A percentile compares a stretch with the other conserved stretches of the same genome.
These are phyloP conservation scores for Tetragnatha versicolor DNA, from an alignment of 1,140 invertebrate species.

Conservation along the genomic window DNA sequence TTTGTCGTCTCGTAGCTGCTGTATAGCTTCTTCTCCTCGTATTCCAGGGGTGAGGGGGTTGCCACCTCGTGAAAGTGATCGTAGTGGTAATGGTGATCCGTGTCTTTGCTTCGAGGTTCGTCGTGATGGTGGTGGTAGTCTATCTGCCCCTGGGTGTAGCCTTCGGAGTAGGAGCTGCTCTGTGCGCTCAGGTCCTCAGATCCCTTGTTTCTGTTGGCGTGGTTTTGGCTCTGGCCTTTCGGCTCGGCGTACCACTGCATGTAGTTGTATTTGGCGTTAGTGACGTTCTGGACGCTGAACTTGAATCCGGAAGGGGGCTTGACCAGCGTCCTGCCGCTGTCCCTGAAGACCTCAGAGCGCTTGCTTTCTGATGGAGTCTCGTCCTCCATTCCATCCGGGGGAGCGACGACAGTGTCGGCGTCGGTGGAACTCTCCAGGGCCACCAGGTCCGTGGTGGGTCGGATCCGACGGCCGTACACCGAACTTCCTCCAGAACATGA, in stretches of 20 bases:
- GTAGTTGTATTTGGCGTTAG: slow-evolving; percentile 5
- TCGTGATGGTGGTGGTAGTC: neutral
- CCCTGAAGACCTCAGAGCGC: neutral
- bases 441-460: neutral
- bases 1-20: neutral
- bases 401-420: neutral
- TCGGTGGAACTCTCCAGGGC: neutral
- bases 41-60: too few species aligned
- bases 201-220: neutral
- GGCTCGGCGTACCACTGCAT: slow-evolving; percentile 23
- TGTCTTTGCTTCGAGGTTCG: neutral
- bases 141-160: neutral
- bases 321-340: neutral
- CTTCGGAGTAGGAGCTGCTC: slow-evolving; percentile 17
- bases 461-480: neutral
- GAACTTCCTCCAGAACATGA: neutral
- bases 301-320: neutral
- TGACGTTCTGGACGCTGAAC: slow-evolving; percentile 11
- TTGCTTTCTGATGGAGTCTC: neutral
- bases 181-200: slow-evolving; percentile 14
- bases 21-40: neutral
- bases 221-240: neutral
- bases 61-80: neutral
- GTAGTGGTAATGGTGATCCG: neutral
- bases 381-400: neutral